phyloP scores from a whole-genome alignment of 2,797 vertebrate species.

The Coccyzus lansbergi region DNA sequence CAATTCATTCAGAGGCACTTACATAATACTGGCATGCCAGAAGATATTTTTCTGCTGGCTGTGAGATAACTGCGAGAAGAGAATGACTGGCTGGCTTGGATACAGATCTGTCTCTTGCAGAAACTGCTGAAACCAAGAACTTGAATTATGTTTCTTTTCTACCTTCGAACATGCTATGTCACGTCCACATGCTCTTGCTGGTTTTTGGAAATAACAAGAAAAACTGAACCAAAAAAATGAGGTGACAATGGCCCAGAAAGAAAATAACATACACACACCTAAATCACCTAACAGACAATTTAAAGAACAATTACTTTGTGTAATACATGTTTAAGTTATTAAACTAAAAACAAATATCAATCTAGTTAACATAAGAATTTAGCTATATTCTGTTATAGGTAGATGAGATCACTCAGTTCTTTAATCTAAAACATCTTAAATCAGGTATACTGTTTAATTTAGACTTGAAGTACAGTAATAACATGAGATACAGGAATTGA shows the following conservation, averaged over 20 bases:
- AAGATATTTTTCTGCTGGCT: neutral
- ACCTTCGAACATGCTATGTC: neutral
- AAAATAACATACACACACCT: neutral
- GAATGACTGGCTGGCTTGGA: neutral
- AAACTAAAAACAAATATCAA: neutral
- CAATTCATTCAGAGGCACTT: neutral
- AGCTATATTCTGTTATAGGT: neutral
- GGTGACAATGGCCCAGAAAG: neutral
- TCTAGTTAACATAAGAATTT: neutral
- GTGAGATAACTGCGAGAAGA: neutral
- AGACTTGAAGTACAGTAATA: neutral
- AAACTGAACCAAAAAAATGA: neutral
- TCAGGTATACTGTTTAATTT: neutral
- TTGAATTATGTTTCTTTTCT: neutral
- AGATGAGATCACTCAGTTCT: neutral
- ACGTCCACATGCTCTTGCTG: neutral
- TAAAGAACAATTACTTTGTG: neutral
- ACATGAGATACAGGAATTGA: neutral
- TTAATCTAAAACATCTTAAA: neutral
- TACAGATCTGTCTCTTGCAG: neutral
- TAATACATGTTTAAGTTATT: neutral
- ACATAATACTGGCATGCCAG: slow-evolving; percentile 3
- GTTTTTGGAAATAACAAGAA: neutral
- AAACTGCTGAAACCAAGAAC: slow-evolving; percentile 11
- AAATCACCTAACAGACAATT: neutral